Conservation (phyloP, 2,797 vertebrate genomes). For the Syndactyla subalaris region DNA sequence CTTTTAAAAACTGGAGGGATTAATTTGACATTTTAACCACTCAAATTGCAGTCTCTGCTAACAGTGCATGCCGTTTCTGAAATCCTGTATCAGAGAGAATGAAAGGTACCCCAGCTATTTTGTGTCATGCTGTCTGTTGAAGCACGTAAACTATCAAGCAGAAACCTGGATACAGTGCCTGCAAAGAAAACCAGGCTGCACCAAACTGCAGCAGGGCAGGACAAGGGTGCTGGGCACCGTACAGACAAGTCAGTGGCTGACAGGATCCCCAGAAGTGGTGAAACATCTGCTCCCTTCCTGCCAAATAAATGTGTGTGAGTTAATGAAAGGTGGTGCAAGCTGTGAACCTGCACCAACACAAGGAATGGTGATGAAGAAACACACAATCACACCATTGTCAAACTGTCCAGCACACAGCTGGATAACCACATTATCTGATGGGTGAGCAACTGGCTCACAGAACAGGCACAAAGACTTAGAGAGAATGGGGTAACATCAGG, state of each 20-base stretch:
- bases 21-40: neutral
- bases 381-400: neutral
- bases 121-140: fast-evolving
- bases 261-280: neutral
- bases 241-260: neutral
- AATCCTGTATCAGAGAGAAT: neutral
- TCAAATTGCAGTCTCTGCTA: neutral
- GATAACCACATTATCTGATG: neutral
- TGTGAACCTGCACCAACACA: neutral
- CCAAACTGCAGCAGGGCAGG: neutral
- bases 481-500: neutral
- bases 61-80: neutral
- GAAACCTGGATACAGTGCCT: neutral
- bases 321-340: neutral
- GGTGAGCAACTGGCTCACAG: neutral
- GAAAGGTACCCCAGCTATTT: neutral
- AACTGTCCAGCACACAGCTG: neutral
- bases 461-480: neutral
- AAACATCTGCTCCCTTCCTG: neutral
- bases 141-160: neutral
- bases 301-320: neutral
- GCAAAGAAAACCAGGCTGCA: neutral
- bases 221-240: fast-evolving
- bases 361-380: neutral
- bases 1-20: neutral